Evolutionary conservation across 2,888 invertebrate genomes (phyloP).

Genomic region (Dicycla oo): DNA sequence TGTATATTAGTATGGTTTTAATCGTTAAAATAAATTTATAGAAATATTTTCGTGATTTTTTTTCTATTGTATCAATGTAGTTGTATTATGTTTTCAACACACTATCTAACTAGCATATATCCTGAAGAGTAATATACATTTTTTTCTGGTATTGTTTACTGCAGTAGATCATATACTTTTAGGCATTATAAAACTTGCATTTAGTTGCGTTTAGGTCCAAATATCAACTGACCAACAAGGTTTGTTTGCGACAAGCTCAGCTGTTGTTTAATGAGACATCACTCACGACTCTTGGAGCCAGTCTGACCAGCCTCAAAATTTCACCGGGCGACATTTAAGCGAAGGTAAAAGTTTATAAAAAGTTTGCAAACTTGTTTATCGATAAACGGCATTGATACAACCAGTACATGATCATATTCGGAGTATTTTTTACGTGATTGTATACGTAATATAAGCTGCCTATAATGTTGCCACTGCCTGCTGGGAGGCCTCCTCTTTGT

Average conservation of each 20-base stretch:
- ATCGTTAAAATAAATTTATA: too few species aligned
- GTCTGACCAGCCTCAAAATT: slow-evolving; percentile 58
- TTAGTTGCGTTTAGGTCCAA: too few species aligned
- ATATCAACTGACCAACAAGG: neutral
- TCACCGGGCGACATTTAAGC: slow-evolving; percentile 63
- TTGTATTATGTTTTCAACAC: too few species aligned
- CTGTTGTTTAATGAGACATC: slow-evolving; percentile 37
- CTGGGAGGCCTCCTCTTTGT: neutral
- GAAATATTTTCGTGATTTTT: too few species aligned
- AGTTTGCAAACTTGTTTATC: slow-evolving; percentile 58
- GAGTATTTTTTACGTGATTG: slow-evolving; percentile 31
- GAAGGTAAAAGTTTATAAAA: slow-evolving; percentile 66
- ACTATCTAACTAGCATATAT: too few species aligned
- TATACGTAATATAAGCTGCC: neutral
- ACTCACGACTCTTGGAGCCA: slow-evolving; percentile 28
- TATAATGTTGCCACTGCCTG: neutral
- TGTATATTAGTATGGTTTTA: too few species aligned
- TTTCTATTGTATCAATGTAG: too few species aligned
- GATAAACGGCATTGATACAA: slow-evolving; percentile 53
- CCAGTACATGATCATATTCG: slow-evolving; percentile 44
- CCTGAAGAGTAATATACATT: too few species aligned
- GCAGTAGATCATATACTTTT: too few species aligned
- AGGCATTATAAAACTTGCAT: too few species aligned
- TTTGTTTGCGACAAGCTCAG: slow-evolving; percentile 5
- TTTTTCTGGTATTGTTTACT: too few species aligned